Evolutionary conservation across 2,113 vertebrate genomes (phyloP), one percentile per base, ranked within the genome.

Genomic region (Bostrychus sinensis): DNA sequence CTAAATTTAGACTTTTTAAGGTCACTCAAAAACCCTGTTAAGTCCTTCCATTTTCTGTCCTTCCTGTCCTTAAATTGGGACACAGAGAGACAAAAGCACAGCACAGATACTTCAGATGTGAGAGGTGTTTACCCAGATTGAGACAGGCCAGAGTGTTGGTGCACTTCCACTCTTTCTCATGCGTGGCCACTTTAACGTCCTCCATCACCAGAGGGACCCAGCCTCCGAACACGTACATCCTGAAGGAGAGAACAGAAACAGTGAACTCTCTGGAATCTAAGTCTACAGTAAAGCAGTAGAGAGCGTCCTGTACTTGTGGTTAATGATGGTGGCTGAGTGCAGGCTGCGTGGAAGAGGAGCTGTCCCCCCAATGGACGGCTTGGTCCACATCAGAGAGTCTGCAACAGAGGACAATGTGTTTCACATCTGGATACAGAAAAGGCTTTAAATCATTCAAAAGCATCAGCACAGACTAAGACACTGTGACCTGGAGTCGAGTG

Each of bases 81-180:
- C n/a, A n/a, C n/a, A n/a, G n/a, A n/a, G n/a, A n/a, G n/a, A n/a
- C n/a, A n/a, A n/a, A n/a, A n/a, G n/a, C n/a, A n/a, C n/a, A n/a
- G n/a, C n/a, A n/a, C n/a, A n/a, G n/a, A n/a, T n/a, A n/a, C n/a
- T n/a, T n/a, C n/a, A n/a, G n/a, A n/a, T n/a, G n/a, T n/a, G n/a
- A n/a, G n/a, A n/a, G 22, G 12, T 13, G 1, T 51, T 4, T 80
- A 74, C 95, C 94, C 50, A 95, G 82, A 82, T 95, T 95, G 70
- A 96, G 91, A 72, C 95, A 95, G 72, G 94, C 95, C 87, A 96
- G 72, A 1, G 94, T 94, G 90, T 95, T 95, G 51, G 95, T 96
- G 67, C 95, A 96, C 85, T 96, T 96, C 95, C 95, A 96, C 73
- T 96, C 94, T 83, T 96, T 96, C 82, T 96, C 95, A 13, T 96